These are phyloP conservation scores for Abrostola tripartita DNA, from an alignment of 2,888 invertebrate species.

Conservation along the genomic window DNA sequence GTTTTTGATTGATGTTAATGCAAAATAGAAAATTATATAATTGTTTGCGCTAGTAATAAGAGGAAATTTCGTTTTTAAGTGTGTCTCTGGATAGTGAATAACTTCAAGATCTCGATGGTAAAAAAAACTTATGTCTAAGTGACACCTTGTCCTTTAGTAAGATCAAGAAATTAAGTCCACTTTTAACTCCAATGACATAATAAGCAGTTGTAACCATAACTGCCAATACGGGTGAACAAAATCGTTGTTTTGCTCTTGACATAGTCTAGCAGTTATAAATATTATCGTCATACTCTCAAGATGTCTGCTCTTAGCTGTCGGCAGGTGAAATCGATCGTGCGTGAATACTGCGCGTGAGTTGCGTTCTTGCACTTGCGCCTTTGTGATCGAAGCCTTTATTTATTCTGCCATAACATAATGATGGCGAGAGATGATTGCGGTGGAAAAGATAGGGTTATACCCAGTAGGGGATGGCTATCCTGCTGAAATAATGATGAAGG, in stretches of 20 bases:
- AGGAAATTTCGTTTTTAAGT: too few relatives aligned
- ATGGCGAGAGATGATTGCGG: too few relatives aligned
- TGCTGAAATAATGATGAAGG: too few relatives aligned
- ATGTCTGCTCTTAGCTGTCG: conserved; percentile 23
- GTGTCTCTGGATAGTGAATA: too few relatives aligned
- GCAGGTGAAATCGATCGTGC: conserved; percentile 42
- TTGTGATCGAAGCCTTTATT: not conserved
- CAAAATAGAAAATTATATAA: too few relatives aligned
- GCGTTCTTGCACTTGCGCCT: conserved; percentile 24
- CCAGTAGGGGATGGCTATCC: too few relatives aligned
- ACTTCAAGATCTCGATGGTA: too few relatives aligned
- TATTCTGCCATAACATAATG: too few relatives aligned
- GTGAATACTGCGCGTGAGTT: conserved; percentile 40
- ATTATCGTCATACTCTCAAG: conserved; percentile 6
- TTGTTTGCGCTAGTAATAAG: too few relatives aligned
- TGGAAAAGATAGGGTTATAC: too few relatives aligned
- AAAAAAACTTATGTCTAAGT: too few relatives aligned
- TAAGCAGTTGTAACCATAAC: conserved; percentile 1
- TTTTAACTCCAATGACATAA: not conserved
- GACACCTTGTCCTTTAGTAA: not conserved
- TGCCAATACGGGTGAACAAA: conserved; percentile 3
- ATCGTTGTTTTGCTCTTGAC: conserved; percentile 34
- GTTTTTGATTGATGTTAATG: too few relatives aligned
- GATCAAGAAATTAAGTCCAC: not conserved
- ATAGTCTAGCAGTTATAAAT: conserved; percentile 23